A percentile compares a stretch with the other conserved stretches of the same genome.
phyloP scores from a whole-genome alignment of 2,888 invertebrate genomes.

The Silvanus unidentatus region DNA sequence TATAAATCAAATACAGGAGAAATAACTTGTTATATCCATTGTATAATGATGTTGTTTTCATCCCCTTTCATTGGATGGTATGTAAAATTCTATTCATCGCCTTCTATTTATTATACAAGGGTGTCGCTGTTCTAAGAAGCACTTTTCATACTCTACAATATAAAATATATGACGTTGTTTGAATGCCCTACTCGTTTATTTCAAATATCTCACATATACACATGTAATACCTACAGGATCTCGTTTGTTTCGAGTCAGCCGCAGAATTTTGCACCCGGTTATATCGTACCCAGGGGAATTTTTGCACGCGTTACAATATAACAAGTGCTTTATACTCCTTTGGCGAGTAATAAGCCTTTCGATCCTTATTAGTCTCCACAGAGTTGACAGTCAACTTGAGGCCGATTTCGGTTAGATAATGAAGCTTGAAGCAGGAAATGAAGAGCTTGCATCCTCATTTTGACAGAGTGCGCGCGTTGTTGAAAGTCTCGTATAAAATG shows the following conservation, averaged over 20 bases:
- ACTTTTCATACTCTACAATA: constrained; percentile 12
- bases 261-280: constrained; percentile 25
- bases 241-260: constrained; percentile 31
- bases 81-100: constrained; percentile 34
- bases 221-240: too few relatives aligned
- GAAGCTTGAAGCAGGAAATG: too few relatives aligned
- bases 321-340: constrained; percentile 25
- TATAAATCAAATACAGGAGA: constrained; percentile 47
- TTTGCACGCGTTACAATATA: constrained; percentile 38
- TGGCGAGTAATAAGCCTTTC: constrained; percentile 15
- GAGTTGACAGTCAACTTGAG: too few relatives aligned
- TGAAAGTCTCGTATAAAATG: too few relatives aligned
- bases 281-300: constrained; percentile 42
- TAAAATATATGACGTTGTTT: constrained; percentile 22
- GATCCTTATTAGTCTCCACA: not conserved
- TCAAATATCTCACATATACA: constrained; percentile 30
- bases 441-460: too few relatives aligned
- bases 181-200: not conserved
- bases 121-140: constrained; percentile 13
- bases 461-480: too few relatives aligned
- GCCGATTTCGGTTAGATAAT: too few relatives aligned
- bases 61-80: constrained; percentile 38
- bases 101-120: constrained; percentile 21
- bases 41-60: constrained; percentile 48
- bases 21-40: constrained; percentile 48